phyloP scores from a whole-genome alignment of 2,888 invertebrate genomes.

The Xestia sexstrigata region DNA sequence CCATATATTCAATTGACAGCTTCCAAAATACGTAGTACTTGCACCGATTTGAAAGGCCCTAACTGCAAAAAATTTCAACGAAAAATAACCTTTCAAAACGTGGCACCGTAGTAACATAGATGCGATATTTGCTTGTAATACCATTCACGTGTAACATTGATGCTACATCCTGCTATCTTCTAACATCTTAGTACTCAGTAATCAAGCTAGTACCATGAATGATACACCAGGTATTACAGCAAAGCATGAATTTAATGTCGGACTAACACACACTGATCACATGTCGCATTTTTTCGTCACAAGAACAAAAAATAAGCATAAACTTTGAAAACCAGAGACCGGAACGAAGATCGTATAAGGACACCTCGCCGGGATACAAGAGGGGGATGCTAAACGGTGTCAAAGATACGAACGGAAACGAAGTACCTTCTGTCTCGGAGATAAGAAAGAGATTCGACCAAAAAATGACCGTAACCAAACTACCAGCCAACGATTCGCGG shows the following conservation, averaged over 20 bases:
- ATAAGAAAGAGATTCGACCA: conserved; percentile 90
- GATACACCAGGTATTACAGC: conserved; percentile 70
- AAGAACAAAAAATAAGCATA: conserved; percentile 78
- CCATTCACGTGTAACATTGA: conserved; percentile 63
- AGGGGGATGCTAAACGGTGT: conserved; percentile 85
- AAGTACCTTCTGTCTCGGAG: conserved; percentile 90
- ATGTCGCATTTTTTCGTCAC: conserved; percentile 74
- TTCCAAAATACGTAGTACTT: conserved; percentile 60
- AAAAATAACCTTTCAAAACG: conserved; percentile 62
- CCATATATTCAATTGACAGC: conserved; percentile 65
- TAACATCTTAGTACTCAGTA: conserved; percentile 26
- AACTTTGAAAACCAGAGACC: conserved; percentile 83
- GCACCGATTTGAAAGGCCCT: conserved; percentile 66
- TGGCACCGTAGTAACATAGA: conserved; percentile 70
- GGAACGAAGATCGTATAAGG: conserved; percentile 87
- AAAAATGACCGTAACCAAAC: conserved; percentile 88
- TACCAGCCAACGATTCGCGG: conserved; percentile 84
- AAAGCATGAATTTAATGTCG: conserved; percentile 79
- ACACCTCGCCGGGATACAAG: conserved; percentile 83
- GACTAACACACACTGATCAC: conserved; percentile 89
- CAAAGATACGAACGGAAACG: conserved; percentile 91
- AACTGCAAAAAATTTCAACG: conserved; percentile 13
- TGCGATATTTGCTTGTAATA: conserved; percentile 70
- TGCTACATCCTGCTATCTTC: conserved; percentile 59
- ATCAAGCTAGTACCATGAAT: conserved; percentile 55